A percentile compares a stretch with the other conserved stretches of the same genome.
Conservation (phyloP, 1,140 invertebrate genomes). For the honey bee (Apis mellifera) region DNA sequence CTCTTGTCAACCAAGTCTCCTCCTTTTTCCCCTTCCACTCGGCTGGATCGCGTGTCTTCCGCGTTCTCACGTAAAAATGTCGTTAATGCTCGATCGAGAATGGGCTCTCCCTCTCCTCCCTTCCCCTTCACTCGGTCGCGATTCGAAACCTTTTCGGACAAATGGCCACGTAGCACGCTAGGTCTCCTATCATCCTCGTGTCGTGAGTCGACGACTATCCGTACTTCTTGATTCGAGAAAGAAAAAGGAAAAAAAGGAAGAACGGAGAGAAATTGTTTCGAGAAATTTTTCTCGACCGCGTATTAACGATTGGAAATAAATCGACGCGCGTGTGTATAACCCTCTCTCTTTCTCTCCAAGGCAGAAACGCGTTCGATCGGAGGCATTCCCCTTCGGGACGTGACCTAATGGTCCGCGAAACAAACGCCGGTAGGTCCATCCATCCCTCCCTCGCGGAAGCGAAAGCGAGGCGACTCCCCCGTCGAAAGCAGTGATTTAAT, state of each 20-base stretch:
- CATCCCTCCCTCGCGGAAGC: conserved; percentile 41
- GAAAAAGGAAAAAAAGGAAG: no score
- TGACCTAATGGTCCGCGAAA: conserved; percentile 73
- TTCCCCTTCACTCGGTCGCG: neutral
- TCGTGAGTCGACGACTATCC: neutral
- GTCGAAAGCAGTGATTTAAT: conserved; percentile 73
- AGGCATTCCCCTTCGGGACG: conserved; percentile 49
- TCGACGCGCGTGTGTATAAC: neutral
- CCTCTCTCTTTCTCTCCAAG: neutral
- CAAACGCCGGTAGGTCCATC: conserved; percentile 66
- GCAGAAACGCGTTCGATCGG: conserved; percentile 12
- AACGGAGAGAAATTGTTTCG: no score
- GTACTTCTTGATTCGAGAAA: neutral
- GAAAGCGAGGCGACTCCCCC: conserved; percentile 20
- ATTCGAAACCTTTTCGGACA: conserved; percentile 60
- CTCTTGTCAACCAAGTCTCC: neutral
- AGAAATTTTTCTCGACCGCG: no score
- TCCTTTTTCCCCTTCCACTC: neutral
- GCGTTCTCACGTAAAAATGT: conserved; percentile 67
- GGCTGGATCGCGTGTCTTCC: conserved; percentile 33
- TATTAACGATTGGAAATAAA: neutral
- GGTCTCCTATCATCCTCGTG: conserved; percentile 18
- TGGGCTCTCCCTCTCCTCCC: conserved; percentile 22
- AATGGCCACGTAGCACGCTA: conserved; percentile 62
- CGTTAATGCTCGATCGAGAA: conserved; percentile 66